Evolutionary conservation across 1,140 invertebrate species (phyloP), one percentile per base, ranked within the genome.

Genomic region (Drosophila teissieri): DNA sequence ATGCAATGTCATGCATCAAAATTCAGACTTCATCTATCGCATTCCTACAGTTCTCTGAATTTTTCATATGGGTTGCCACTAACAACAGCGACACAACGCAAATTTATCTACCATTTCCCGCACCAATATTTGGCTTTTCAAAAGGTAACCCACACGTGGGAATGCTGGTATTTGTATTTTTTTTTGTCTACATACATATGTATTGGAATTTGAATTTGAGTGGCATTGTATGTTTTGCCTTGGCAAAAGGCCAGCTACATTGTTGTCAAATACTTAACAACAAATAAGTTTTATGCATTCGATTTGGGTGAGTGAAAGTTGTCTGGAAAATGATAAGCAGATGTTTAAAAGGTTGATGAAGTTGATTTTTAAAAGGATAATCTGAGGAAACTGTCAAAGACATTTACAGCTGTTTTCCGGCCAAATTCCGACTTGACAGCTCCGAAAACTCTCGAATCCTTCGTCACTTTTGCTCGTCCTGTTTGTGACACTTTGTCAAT

Each of bases 401-500:
- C 64, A 70, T 27, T 57, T 57, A 36, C 64, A 48, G 51, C 36
- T 40, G 51, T 31, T 55, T 22, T 10, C 19, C 27, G 7, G 5
- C 7, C n/a, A 42, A 67, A 51, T 36, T 51, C 34, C 15, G 11
- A 34, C 49, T 40, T 68, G 64, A 19, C 24, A 22, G 15, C 36
- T 11, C 48, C 37, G 10, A 11, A 11, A 12, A 15, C 34, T 34
- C 4, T n/a, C 42, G 19, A 34, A 46, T 40, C 36, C 67, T 40
- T 70, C 44, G 67, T 70, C 65, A 70, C 19, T 49, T 70, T 37
- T 34, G n/a, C 64, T 27, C 15, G 7, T 49, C 31, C 27, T 70
- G 65, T 42, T 52, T 40, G 19, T 70, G 67, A 70, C 65, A 70
- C 52, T 36, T 42, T 57, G 51, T 68, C 67, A 70, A 70, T 70